Base-by-base conservation (phyloP, 53 echinoderm and acorn worm genomes). In the Patiria pectinifera region DNA sequence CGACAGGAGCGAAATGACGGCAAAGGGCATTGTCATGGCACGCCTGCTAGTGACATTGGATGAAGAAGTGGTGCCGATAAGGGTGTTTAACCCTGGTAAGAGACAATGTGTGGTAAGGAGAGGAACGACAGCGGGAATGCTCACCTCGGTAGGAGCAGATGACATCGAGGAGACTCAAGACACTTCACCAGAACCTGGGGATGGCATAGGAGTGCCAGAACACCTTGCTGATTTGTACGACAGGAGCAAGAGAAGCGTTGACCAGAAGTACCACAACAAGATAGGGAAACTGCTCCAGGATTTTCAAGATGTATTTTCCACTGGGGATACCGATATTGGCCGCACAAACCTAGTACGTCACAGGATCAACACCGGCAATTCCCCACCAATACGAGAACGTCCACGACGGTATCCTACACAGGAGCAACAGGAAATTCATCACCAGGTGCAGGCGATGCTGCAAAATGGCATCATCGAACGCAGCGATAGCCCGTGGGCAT, bases 361-460 rank as follows among this genome's bases (percentile, higher is more conserved):
- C 59, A 8, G 21, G 35, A 90, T 90, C 43, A 19, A 53, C 49
- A 71, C 59, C 11, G 81, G 25, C 14, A 62, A 80, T 59, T 76
- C 72, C 2, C 49, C 72, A 74, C 92, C 85, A 1, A 84, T 85
- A 58, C 74, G 85, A 21, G 84, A 85, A 25, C 76, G 77, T 13
- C 92, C 76, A 49, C 10, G 85, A 44, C 76, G 92, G 22, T 76
- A 72, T n/a, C 92, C 92, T 44, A 72, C 85, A 3, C 26, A 58
- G 18, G 71, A 85, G 76, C 91, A 91, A 71, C 86, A 94, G 43
- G 93, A 93, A 61, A 88, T 93, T 11, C 69, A 82, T 21, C 76
- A 59, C 22, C 93, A 93, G 47, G 59, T 89, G 16, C 69, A 89
- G 83, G 23, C 69, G 10, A 80, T 85, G 87, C 81, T 91, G 12